Evolutionary conservation across 2,888 invertebrate genomes (phyloP), one percentile per base, ranked within the genome.

Genomic region (Megaustenia siamemsis): DNA sequence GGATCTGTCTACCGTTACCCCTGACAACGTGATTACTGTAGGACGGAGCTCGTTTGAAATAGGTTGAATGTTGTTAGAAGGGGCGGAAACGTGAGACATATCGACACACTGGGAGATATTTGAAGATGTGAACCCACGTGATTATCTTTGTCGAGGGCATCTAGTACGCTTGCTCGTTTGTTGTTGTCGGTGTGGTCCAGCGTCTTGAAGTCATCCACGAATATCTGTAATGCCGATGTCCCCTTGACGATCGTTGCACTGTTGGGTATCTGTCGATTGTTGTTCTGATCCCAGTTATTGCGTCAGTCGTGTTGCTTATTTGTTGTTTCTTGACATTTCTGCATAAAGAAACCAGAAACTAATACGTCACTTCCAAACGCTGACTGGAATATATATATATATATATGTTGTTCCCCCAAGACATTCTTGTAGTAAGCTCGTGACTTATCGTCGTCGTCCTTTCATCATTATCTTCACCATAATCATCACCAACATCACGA

Each of bases 91-190:
- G 45, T 6, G 45, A 45, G 45, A 35, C 68, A 68, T 21, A 38
- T 2, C 15, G 18, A 32, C 15, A 15, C 12, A 38, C 68, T 35
- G n/a, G 18, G 38, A 32, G 4, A 73, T 49, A 32, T 43, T 38
- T 24, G 76, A 63, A 78, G 43, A 78, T 63, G 40, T 40, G 63
- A 43, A 24, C 40, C 28, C 78, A 43, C 18, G 28, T 78, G 78
- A 63, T 78, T 18, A 78, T 43, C n/a, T 28, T 28, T 60, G 24
- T 43, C 28, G 66, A 63, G 78, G 78, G 78, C n/a, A 43, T 53
- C 28, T 18, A 28, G 78, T 78, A 32, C 78, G 32, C 18, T 18
- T 28, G 2, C 28, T 40, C 78, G n/a, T 78, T 78, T 78, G 77
- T 78, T 63, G 45, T 63, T 18, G 63, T 5, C 40, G n/a, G 56